phyloP scores from a whole-genome alignment of 2,888 invertebrate species.

The Heteropelma amictum region DNA sequence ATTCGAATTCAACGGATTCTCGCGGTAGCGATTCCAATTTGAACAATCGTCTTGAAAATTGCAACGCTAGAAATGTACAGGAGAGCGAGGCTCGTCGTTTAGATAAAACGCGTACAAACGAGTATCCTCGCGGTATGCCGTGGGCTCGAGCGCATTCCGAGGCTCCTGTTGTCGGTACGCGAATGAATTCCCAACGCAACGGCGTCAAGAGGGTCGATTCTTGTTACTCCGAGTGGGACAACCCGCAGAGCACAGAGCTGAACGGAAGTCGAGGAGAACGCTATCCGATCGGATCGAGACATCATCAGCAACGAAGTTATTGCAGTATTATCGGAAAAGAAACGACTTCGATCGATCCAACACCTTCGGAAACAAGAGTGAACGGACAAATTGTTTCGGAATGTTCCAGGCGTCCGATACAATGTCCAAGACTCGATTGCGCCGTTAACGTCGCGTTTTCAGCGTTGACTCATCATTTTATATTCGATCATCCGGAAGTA shows the following conservation, averaged over 20 bases:
- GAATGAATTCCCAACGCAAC: slow-evolving; percentile 37
- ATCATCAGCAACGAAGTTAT: slow-evolving; percentile 60
- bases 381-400: slow-evolving; percentile 66
- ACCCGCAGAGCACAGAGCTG: too few relatives aligned
- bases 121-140: slow-evolving; percentile 32
- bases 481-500: slow-evolving; percentile 80
- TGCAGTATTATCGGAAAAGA: slow-evolving; percentile 60
- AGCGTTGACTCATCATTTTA: slow-evolving; percentile 80
- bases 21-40: slow-evolving; percentile 57
- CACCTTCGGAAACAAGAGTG: slow-evolving; percentile 61
- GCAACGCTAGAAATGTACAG: slow-evolving; percentile 45
- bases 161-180: slow-evolving; percentile 23
- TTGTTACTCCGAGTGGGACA: slow-evolving; percentile 46
- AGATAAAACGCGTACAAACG: slow-evolving; percentile 34
- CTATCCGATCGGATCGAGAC: slow-evolving; percentile 37
- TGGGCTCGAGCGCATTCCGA: slow-evolving; percentile 54
- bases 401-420: slow-evolving; percentile 76
- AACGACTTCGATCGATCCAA: slow-evolving; percentile 42
- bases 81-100: slow-evolving; percentile 38
- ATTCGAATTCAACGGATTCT: slow-evolving; percentile 59
- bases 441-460: slow-evolving; percentile 80
- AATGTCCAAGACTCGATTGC: slow-evolving; percentile 80
- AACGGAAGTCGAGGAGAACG: slow-evolving; percentile 21
- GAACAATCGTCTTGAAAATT: slow-evolving; percentile 25
- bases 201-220: slow-evolving; percentile 38